Percentiles rank a stretch among this genome's conserved stretches.
Conservation (phyloP, 2,888 invertebrate genomes). For the Ornithoptera priamus region DNA sequence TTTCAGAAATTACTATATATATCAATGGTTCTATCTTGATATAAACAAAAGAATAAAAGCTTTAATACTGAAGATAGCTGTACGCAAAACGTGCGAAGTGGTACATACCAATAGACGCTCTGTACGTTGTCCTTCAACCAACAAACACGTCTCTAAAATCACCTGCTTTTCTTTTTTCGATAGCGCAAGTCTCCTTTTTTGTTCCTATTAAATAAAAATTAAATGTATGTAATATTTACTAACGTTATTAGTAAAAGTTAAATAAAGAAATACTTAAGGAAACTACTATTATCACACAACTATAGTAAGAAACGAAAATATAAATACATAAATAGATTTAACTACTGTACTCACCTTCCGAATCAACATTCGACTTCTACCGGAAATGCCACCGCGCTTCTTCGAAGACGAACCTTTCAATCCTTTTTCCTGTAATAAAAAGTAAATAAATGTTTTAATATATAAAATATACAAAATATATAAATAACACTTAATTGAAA, state of each 20-base stretch:
- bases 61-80: not conserved
- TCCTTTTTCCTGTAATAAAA: not conserved
- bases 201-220: not conserved
- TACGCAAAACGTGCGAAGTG: not conserved
- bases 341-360: too few relatives aligned
- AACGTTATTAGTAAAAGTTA: too few relatives aligned
- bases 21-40: not conserved
- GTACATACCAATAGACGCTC: not conserved
- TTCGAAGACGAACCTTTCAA: not conserved
- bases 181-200: not conserved
- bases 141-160: not conserved
- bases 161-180: too few relatives aligned
- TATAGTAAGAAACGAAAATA: too few relatives aligned
- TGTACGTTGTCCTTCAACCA: not conserved
- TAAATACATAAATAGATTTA: too few relatives aligned
- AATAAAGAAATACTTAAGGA: too few relatives aligned
- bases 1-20: not conserved
- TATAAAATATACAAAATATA: too few relatives aligned
- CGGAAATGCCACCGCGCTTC: not conserved
- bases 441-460: too few relatives aligned
- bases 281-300: too few relatives aligned
- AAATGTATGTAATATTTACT: too few relatives aligned
- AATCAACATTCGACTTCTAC: too few relatives aligned
- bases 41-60: not conserved
- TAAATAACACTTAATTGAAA: too few relatives aligned